Conservation (phyloP, 64 coral and sea anemone species). For the Porites lutea region DNA sequence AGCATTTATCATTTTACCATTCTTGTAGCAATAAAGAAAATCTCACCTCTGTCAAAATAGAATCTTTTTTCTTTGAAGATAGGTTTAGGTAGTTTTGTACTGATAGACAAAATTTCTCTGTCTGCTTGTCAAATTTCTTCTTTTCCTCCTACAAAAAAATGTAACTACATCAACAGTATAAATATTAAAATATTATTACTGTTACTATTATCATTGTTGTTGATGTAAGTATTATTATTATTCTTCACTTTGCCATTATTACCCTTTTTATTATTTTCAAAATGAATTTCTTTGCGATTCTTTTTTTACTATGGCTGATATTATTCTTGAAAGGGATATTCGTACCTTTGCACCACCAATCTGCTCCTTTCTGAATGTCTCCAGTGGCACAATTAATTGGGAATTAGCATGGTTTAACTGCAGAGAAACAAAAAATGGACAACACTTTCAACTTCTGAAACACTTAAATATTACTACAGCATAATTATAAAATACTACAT, state of each 20-base stretch:
- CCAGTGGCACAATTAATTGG: conserved; percentile 90
- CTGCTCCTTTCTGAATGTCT: conserved; percentile 94
- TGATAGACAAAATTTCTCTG: conserved; percentile 90
- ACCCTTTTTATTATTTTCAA: too few species aligned
- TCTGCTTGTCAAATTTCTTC: conserved; percentile 98
- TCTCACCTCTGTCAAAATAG: conserved; percentile 67
- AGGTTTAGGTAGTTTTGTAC: conserved; percentile 92
- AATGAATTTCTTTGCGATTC: too few species aligned
- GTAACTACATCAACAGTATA: background rate
- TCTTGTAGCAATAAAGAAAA: background rate
- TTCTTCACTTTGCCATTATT: too few species aligned
- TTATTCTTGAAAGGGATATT: background rate
- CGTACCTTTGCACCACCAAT: conserved; percentile 95
- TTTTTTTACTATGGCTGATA: too few species aligned
- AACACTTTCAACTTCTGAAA: too few species aligned
- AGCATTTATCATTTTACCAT: too few species aligned
- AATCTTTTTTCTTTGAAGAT: conserved; percentile 91
- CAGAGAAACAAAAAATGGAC: background rate
- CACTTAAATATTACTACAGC: too few species aligned
- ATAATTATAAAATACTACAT: too few species aligned
- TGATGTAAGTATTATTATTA: too few species aligned
- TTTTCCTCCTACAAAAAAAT: conserved; percentile 87
- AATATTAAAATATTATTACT: background rate
- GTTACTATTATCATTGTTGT: too few species aligned
- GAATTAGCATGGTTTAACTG: conserved; percentile 88